Base-by-base conservation (phyloP, 1,140 invertebrate species). In the Oryctes rhinoceros region DNA sequence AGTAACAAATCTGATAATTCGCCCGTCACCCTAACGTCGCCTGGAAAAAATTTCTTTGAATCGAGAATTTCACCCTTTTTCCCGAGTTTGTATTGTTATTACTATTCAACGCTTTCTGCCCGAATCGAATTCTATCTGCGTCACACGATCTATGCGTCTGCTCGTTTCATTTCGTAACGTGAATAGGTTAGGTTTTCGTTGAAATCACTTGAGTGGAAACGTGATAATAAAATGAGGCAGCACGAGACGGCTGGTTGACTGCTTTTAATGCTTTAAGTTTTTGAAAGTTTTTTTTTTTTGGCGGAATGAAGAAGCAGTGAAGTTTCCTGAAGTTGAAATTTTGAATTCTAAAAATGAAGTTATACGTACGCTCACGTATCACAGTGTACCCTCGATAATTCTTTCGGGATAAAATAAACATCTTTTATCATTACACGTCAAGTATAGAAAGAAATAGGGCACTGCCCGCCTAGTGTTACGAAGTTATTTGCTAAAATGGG, bases 201-300 rank as follows among this genome's bases (percentile, higher is more conserved):
- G 49, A 53, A 53, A 53, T 53, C 49, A 53, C n/a, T 53, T 53
- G 49, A 53, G 49, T 53, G 49, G 49, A 53, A 53, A 53, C 49
- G n/a, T n/a, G 49, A 53, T 53, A 53, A 53, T 53, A 53, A 53
- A 53, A n/a, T 53, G 49, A 11, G 49, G 13, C 13, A 53, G 49
- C 1, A 53, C 13, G 49, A n/a, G n/a, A 53, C 49, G 49, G 49
- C 13, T 53, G n/a, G 4, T 9, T 48, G 47, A 13, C 47, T 48
- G 47, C 49, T 9, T 53, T 53, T 53, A 53, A n/a, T 13, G 49
- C n/a, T 53, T 10, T 53, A 53, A 53, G 9, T 53, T 53, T 13
- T n/a, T 6, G n/a, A 53, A 53, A 53, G 13, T 53, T 53, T n/a
- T 53, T 9, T 53, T 30, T 30, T 30, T 30, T 2, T 30, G 24